Percentiles rank a stretch among this genome's conserved stretches.
Evolutionary conservation across 92 coral and sea anemone species (phyloP).

Genomic region (Phenganax marumi): DNA sequence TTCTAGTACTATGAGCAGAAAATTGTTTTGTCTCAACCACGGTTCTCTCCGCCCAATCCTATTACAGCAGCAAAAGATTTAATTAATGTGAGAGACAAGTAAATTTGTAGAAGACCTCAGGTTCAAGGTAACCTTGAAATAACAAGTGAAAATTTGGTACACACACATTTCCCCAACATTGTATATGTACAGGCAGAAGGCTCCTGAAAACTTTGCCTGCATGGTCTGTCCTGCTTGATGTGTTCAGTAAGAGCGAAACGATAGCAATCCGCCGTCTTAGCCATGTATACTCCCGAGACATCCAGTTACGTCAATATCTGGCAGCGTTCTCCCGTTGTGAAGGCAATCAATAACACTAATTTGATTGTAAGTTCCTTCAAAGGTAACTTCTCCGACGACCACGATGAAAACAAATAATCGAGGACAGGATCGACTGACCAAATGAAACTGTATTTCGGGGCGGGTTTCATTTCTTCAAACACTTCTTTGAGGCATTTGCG

Average conservation of each 20-base stretch:
- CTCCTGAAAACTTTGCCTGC: background rate
- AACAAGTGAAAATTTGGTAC: background rate
- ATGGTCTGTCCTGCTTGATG: constrained; percentile 20
- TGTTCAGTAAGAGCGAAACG: background rate
- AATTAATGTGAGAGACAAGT: constrained; percentile 54
- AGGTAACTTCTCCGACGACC: background rate
- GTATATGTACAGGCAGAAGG: background rate
- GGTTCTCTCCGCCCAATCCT: too few relatives aligned
- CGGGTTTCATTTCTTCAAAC: background rate
- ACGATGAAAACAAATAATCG: background rate
- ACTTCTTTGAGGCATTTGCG: constrained; percentile 7
- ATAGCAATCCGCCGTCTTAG: background rate
- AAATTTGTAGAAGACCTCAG: constrained; percentile 40
- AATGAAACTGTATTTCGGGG: background rate
- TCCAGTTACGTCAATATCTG: constrained; percentile 9
- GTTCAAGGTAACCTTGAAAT: constrained; percentile 26
- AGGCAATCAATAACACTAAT: constrained; percentile 3
- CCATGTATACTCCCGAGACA: background rate
- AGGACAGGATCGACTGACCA: constrained; percentile 4
- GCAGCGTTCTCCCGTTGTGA: constrained; percentile 12
- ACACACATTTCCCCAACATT: constrained; percentile 8
- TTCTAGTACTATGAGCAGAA: too few relatives aligned
- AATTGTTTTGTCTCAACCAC: too few relatives aligned
- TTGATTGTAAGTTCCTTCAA: constrained; percentile 8
- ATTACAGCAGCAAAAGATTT: constrained; percentile 47